phyloP scores from a whole-genome alignment of 1,140 invertebrate genomes.

The Drosophila bocki region DNA sequence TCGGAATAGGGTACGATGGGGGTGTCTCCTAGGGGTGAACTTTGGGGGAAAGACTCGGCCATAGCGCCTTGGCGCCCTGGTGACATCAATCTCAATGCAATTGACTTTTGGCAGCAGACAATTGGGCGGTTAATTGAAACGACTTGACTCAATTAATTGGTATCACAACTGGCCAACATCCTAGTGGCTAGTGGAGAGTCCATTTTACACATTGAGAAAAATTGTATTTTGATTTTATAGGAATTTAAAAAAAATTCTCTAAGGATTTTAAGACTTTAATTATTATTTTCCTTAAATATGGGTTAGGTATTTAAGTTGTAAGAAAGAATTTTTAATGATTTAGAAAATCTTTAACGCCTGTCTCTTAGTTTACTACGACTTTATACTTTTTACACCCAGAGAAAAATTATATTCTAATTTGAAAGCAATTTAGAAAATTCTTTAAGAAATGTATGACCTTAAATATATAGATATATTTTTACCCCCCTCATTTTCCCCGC shows the following conservation, averaged over 20 bases:
- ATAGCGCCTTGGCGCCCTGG: slow-evolving; percentile 42
- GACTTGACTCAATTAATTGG: slow-evolving; percentile 82
- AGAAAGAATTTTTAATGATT: not conserved
- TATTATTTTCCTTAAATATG: too few species aligned
- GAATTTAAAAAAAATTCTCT: not conserved
- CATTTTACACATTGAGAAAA: not conserved
- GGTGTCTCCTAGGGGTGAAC: not conserved
- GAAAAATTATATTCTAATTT: too few species aligned
- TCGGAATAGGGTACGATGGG: not conserved
- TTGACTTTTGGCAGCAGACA: slow-evolving; percentile 84
- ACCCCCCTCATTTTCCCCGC: not conserved
- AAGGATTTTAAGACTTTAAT: not conserved
- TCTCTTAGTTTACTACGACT: too few species aligned
- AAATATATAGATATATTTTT: too few species aligned
- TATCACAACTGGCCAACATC: slow-evolving; percentile 44
- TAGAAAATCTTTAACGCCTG: too few species aligned
- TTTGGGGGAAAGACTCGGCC: not conserved
- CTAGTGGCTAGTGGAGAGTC: not conserved
- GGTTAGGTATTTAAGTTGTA: too few species aligned
- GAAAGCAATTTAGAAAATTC: too few species aligned
- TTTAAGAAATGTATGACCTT: too few species aligned
- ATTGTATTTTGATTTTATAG: too few species aligned
- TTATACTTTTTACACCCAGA: too few species aligned
- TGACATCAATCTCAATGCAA: slow-evolving; percentile 84
- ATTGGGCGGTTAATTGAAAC: slow-evolving; percentile 82